Evolutionary conservation across 2,797 vertebrate genomes (phyloP).

Genomic region (Anisognathus igniventris): DNA sequence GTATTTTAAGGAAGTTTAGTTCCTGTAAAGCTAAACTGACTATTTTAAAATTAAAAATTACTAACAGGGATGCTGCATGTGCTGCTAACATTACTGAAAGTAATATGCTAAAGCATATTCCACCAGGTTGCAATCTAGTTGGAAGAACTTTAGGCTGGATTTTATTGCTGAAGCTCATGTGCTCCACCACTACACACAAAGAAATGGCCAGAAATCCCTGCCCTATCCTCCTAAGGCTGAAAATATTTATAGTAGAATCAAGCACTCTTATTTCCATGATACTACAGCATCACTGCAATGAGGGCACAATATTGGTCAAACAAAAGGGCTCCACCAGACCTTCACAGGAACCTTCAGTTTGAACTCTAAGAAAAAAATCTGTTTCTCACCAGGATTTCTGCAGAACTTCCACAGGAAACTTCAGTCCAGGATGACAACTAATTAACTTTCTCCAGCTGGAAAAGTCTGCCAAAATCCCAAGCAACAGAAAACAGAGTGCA

Average conservation of each 20-base stretch:
- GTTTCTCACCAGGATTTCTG: not conserved
- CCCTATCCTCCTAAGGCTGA: not conserved
- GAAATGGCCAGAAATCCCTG: not conserved
- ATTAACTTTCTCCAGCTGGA: not conserved
- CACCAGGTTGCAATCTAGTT: fast-evolving
- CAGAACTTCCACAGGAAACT: not conserved
- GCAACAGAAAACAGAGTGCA: not conserved
- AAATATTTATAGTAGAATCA: not conserved
- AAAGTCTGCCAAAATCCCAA: not conserved
- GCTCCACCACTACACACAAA: not conserved
- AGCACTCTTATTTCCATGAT: fast-evolving
- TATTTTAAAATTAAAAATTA: not conserved
- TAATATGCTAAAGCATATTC: not conserved
- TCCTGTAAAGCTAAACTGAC: not conserved
- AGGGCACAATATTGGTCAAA: not conserved
- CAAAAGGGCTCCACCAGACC: not conserved
- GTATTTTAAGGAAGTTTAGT: not conserved
- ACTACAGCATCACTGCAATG: not conserved
- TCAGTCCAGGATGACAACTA: not conserved
- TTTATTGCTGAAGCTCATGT: not conserved
- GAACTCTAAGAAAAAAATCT: not conserved
- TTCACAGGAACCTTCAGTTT: fast-evolving
- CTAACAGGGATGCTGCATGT: not conserved
- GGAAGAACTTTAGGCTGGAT: not conserved
- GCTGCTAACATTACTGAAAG: not conserved